Percentiles rank a stretch among this genome's conserved stretches.
Conservation (phyloP, 2,113 vertebrate genomes). For the Apteryx owenii region DNA sequence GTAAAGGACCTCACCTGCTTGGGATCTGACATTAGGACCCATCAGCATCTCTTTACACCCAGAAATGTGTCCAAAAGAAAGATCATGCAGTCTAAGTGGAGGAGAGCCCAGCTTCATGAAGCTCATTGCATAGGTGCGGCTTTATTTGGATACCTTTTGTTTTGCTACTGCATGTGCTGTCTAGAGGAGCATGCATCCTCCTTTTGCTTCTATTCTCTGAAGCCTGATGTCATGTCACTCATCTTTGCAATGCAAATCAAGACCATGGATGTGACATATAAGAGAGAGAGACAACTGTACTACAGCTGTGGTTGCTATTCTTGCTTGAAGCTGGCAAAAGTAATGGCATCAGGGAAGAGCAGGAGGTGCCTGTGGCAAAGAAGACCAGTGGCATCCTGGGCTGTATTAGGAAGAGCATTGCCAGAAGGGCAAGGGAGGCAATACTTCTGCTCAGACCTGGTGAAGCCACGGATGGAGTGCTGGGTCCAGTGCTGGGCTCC, state of each 20-base stretch:
- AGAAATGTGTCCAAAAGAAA: neutral
- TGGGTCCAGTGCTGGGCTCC: too few relatives aligned
- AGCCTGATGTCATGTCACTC: neutral
- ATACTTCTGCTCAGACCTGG: too few relatives aligned
- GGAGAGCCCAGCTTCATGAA: neutral
- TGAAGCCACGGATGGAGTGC: too few relatives aligned
- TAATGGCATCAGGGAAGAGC: too few relatives aligned
- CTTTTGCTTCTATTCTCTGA: neutral
- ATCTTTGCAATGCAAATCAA: neutral
- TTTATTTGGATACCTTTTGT: neutral
- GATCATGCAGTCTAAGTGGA: neutral
- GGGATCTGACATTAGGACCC: neutral
- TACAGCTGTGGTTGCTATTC: too few relatives aligned
- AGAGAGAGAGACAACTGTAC: neutral
- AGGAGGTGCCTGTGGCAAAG: too few relatives aligned
- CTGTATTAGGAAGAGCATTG: too few relatives aligned
- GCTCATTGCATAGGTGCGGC: neutral
- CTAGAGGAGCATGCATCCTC: neutral
- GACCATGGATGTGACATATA: neutral
- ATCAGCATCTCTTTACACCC: neutral
- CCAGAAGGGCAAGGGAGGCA: too few relatives aligned
- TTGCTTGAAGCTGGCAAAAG: too few relatives aligned
- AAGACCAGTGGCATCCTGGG: too few relatives aligned
- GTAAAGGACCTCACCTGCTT: neutral
- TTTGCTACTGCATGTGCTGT: neutral